Conservation (phyloP, 2,797 vertebrate species). For the Eospalax fontanierii region DNA sequence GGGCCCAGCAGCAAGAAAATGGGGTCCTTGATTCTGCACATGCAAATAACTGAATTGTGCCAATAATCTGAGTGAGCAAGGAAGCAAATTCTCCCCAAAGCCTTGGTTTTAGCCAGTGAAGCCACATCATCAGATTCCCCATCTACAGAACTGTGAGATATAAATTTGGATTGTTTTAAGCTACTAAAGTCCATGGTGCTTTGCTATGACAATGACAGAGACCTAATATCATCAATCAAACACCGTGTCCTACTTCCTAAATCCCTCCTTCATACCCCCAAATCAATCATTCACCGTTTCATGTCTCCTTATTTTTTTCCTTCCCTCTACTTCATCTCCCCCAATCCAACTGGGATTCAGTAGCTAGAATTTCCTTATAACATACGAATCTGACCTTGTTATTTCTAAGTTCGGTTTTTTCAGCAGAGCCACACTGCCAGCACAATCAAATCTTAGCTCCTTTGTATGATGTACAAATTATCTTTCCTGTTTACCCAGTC, state of each 20-base stretch:
- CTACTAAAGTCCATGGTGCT: slow-evolving; percentile 14
- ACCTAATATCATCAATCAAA: slow-evolving; percentile 37
- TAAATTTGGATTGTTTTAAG: slow-evolving; percentile 50
- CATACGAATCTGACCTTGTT: slow-evolving; percentile 49
- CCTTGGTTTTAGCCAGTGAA: slow-evolving; percentile 9
- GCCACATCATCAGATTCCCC: neutral
- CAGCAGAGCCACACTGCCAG: neutral
- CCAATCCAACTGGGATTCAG: neutral
- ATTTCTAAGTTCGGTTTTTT: slow-evolving; percentile 47
- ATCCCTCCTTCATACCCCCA: neutral
- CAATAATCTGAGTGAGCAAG: neutral
- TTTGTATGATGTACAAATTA: neutral
- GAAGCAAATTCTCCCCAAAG: neutral
- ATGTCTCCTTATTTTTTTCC: neutral
- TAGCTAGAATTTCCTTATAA: slow-evolving; percentile 37
- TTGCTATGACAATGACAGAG: slow-evolving; percentile 48
- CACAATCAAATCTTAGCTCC: neutral
- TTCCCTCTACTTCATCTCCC: neutral
- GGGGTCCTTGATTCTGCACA: neutral
- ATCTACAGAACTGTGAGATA: neutral
- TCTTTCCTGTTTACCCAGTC: neutral
- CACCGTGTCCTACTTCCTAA: neutral
- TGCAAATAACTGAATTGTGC: neutral
- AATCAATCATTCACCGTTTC: neutral
- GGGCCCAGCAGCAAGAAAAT: slow-evolving; percentile 31